Conservation (phyloP, 2,113 vertebrate species). For the Corythaixoides concolor region DNA sequence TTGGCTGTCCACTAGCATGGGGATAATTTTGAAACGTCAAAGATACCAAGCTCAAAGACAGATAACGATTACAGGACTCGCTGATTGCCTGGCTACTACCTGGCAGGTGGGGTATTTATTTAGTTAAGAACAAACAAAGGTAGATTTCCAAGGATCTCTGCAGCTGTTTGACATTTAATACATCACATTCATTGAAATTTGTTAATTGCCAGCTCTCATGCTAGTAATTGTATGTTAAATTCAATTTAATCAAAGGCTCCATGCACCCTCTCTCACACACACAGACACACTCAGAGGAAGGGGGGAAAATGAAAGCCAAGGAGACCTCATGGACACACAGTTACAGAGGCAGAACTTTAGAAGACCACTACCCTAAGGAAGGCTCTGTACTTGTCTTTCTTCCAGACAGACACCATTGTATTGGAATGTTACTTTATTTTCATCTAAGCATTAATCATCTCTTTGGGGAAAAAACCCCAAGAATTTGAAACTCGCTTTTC, state of each 20-base stretch:
- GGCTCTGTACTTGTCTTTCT: not conserved
- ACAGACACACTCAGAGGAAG: not conserved
- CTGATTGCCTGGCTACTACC: not conserved
- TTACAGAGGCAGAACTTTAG: not conserved
- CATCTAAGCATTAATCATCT: not conserved
- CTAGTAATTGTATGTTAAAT: conserved; percentile 1
- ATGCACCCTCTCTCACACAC: not conserved
- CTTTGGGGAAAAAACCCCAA: not conserved
- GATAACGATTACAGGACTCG: not conserved
- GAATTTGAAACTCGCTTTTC: not conserved
- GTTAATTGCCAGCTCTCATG: not conserved
- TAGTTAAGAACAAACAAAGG: not conserved
- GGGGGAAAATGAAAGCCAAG: not conserved
- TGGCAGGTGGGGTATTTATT: not conserved
- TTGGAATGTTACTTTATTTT: not conserved
- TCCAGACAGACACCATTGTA: not conserved
- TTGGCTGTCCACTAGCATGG: not conserved
- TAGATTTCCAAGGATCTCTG: not conserved
- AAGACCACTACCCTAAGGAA: not conserved
- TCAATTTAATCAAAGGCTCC: not conserved
- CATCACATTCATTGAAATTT: not conserved
- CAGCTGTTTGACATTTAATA: conserved; percentile 11
- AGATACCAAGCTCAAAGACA: not conserved
- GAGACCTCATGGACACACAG: not conserved
- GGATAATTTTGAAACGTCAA: not conserved